Conservation (phyloP, 2,113 vertebrate species). For the Tachuris rubrigastra region DNA sequence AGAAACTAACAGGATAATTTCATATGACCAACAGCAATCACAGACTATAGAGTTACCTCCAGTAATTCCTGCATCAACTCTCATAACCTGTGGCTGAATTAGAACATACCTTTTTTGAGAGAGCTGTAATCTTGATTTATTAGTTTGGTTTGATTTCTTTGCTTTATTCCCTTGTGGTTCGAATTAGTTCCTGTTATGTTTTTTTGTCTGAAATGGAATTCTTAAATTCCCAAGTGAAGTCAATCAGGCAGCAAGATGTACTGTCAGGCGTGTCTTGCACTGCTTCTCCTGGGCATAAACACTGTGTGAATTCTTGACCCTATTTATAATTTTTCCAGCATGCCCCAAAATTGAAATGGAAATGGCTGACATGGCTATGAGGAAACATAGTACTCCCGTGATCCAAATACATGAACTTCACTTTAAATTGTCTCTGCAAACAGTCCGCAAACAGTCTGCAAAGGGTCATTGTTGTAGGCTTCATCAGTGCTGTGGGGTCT, state of each 20-base stretch:
- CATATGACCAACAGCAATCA: background rate
- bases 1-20: background rate
- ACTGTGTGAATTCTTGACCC: background rate
- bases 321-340: background rate
- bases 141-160: slow-evolving; percentile 25
- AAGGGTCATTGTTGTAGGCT: background rate
- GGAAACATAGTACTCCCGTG: background rate
- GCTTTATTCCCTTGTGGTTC: slow-evolving; percentile 11
- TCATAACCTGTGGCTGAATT: slow-evolving; percentile 22
- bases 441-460: no score
- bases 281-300: background rate
- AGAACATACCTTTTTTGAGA: background rate
- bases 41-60: background rate
- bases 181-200: slow-evolving; percentile 39
- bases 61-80: background rate
- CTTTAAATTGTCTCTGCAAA: background rate
- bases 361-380: background rate
- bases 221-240: slow-evolving; percentile 35
- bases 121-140: slow-evolving; percentile 40
- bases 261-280: background rate
- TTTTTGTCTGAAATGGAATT: slow-evolving; percentile 41
- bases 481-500: background rate
- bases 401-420: background rate
- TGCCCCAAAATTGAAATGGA: background rate
- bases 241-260: background rate